Base-by-base conservation (phyloP, 1,140 invertebrate species). In the Arion vulgaris region DNA sequence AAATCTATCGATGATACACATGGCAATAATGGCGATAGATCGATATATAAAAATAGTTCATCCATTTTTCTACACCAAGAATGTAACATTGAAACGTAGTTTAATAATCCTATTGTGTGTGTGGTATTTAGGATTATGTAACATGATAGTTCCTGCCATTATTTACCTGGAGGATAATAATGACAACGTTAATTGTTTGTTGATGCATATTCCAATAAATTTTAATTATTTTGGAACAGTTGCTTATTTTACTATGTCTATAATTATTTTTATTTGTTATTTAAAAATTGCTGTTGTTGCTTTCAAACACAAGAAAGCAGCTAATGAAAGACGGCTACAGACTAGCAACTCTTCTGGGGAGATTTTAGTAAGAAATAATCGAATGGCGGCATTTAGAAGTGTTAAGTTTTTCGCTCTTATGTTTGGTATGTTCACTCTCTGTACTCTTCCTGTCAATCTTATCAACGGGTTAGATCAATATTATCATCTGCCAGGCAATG, bases 231-330 rank as follows among this genome's bases (percentile, higher is more conserved):
- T 23, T 4, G 53, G 53, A n/a, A 23, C 23, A 4, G 4, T n/a
- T 2, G 53, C 23, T 5, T 57, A 57, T n/a, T n/a, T 57, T 57
- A 19, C 19, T 2, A 57, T 9, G 9, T 23, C 23, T 57, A 57
- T 57, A 19, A 11, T 57, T 4, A 23, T 57, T 9, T 57, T 57
- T 19, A 23, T 57, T 19, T 57, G 53, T n/a, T 57, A 57, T 19
- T n/a, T 57, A 4, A 57, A 19, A 19, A 57, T 57, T n/a, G 53
- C 53, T n/a, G 2, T 2, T 19, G 53, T 57, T 9, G 53, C 53
- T 57, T 57, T 57, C 53, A 57, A 57, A 57, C 53, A 57, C 53
- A 57, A 57, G 7, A 57, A 57, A 57, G 53, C 53, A 57, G 53
- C 53, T 4, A n/a, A 57, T 19, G 15, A 9, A 15, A 9, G 53